Conservation (phyloP, 2,113 vertebrate genomes). For the Taurulus bubalis region DNA sequence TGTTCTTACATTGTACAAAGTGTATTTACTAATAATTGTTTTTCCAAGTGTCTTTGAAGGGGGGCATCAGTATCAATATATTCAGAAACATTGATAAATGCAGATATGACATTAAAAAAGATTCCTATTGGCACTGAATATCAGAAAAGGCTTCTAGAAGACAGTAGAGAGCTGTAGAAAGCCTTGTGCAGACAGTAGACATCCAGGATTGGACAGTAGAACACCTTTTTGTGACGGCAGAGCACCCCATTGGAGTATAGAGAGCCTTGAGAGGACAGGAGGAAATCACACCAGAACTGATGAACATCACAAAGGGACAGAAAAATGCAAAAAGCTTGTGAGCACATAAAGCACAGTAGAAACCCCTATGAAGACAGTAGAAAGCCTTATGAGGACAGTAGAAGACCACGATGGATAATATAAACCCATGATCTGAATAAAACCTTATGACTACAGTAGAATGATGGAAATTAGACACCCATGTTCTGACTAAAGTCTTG, state of each 20-base stretch:
- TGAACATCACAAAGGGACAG: neutral
- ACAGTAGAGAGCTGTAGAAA: neutral
- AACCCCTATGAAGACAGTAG: neutral
- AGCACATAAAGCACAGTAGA: neutral
- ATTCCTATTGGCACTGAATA: neutral
- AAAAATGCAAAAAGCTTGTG: neutral
- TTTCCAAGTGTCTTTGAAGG: neutral
- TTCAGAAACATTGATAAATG: neutral
- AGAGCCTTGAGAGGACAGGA: neutral
- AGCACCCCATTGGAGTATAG: neutral
- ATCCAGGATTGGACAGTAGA: neutral
- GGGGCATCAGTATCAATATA: neutral
- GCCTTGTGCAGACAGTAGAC: neutral
- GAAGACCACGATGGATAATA: neutral
- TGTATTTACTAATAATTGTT: neutral
- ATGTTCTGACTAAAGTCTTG: neutral
- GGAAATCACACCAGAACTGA: neutral
- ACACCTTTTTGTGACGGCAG: neutral
- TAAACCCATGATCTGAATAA: neutral
- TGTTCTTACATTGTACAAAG: too few relatives aligned
- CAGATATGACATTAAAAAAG: neutral
- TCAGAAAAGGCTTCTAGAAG: neutral
- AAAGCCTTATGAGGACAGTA: neutral
- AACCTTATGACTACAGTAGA: neutral
- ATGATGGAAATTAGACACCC: neutral